phyloP scores from a whole-genome alignment of 2,113 vertebrate genomes.

The Microcebus ravelobensis region DNA sequence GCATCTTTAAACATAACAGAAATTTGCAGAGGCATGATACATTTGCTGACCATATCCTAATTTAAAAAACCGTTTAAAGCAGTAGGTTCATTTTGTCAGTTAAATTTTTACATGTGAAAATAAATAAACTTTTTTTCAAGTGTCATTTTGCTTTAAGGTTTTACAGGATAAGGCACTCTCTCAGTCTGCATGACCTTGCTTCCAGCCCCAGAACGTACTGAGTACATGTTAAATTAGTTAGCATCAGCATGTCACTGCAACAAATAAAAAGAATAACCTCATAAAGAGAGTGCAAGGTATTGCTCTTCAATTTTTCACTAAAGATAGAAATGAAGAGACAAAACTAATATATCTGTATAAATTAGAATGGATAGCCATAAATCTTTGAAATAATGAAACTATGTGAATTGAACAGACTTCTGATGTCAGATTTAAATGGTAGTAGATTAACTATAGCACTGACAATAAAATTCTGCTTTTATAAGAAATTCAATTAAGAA shows the following conservation, averaged over 20 bases:
- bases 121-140: conserved; percentile 69
- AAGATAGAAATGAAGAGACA: conserved; percentile 19
- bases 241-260: conserved; percentile 30
- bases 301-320: conserved; percentile 65
- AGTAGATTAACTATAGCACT: conserved; percentile 64
- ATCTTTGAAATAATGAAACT: conserved; percentile 40
- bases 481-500: conserved; percentile 51
- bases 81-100: conserved; percentile 57
- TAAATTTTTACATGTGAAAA: conserved; percentile 75
- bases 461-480: conserved; percentile 78
- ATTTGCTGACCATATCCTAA: conserved; percentile 74
- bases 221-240: conserved; percentile 35
- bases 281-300: conserved; percentile 74
- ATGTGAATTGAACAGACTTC: conserved; percentile 56
- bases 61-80: conserved; percentile 64
- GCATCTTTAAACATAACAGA: conserved; percentile 71
- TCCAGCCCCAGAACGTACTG: not conserved
- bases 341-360: conserved; percentile 51
- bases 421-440: conserved; percentile 66
- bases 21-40: conserved; percentile 77
- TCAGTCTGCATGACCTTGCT: conserved; percentile 50
- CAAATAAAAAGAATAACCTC: conserved; percentile 39
- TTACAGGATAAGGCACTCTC: conserved; percentile 72
- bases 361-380: conserved; percentile 50
- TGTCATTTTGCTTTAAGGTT: conserved; percentile 57